A percentile compares a stretch with the other conserved stretches of the same genome.
phyloP scores from a whole-genome alignment of 2,888 invertebrate species.

The Hyposoter dolosus region DNA sequence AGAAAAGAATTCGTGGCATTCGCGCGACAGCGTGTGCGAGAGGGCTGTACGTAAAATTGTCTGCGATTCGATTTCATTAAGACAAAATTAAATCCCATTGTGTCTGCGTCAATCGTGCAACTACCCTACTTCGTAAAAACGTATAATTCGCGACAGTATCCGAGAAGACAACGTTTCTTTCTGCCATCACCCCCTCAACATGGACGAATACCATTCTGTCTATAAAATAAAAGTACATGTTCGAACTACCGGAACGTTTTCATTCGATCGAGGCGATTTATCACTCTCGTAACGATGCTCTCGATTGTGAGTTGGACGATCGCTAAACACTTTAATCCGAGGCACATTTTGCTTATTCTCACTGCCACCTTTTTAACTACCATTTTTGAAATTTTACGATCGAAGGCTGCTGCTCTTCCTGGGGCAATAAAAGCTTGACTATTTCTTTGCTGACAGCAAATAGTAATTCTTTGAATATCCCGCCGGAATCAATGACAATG shows the following conservation, averaged over 20 bases:
- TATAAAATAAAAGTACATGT: conserved; percentile 4
- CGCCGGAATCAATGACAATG: conserved; percentile 46
- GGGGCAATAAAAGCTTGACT: conserved; percentile 32
- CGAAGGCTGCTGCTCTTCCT: conserved; percentile 6
- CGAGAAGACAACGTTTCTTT: conserved; percentile 3
- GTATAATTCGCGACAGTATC: conserved; percentile 32
- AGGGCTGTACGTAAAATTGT: conserved; percentile 35
- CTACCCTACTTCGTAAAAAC: background rate
- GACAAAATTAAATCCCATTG: conserved; percentile 69
- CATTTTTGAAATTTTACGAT: conserved; percentile 58
- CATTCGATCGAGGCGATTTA: conserved; percentile 46
- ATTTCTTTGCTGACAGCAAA: background rate
- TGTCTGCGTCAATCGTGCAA: conserved; percentile 56
- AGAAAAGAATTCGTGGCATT: conserved; percentile 66
- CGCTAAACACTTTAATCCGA: conserved; percentile 4
- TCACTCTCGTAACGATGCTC: conserved; percentile 46
- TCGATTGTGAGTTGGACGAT: conserved; percentile 20
- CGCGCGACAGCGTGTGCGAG: background rate
- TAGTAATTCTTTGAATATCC: conserved; percentile 10
- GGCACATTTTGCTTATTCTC: conserved; percentile 27
- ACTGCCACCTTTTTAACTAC: conserved; percentile 26
- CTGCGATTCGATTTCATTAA: conserved; percentile 67
- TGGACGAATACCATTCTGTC: conserved; percentile 31
- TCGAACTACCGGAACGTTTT: conserved; percentile 46
- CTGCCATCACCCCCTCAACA: background rate